These are phyloP conservation scores for Mormoops blainvillei DNA, from an alignment of 2,113 vertebrate species.

Conservation along the genomic window DNA sequence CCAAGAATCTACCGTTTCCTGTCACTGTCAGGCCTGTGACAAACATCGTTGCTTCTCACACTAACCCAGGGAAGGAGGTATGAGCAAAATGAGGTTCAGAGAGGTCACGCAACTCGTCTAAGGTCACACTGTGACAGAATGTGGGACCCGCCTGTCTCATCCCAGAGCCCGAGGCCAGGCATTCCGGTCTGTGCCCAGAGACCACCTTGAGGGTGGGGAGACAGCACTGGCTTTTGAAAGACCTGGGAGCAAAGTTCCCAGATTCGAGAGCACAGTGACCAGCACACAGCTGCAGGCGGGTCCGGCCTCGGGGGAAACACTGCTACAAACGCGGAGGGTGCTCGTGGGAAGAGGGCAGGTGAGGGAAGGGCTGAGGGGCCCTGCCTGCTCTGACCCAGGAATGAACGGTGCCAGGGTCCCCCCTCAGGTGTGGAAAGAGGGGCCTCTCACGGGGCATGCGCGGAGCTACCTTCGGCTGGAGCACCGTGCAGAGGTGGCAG, in stretches of 20 bases:
- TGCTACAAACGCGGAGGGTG: not conserved
- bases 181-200: not conserved
- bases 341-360: not conserved
- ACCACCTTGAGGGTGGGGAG: not conserved
- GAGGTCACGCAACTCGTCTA: not conserved
- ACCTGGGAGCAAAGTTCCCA: not conserved
- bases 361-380: not conserved
- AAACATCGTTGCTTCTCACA: not conserved
- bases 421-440: not conserved
- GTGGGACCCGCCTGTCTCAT: not conserved
- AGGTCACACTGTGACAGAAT: not conserved
- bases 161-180: not conserved
- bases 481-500: not conserved
- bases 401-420: accelerated
- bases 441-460: accelerated
- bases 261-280: not conserved
- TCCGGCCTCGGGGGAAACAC: not conserved
- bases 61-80: not conserved
- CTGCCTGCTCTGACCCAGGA: not conserved
- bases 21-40: not conserved
- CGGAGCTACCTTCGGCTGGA: accelerated
- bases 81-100: not conserved
- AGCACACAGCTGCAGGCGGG: not conserved
- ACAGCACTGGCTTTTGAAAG: not conserved
- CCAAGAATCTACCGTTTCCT: not conserved